Base-by-base conservation (phyloP, 2,888 invertebrate genomes). In the Cheilosia grossa region DNA sequence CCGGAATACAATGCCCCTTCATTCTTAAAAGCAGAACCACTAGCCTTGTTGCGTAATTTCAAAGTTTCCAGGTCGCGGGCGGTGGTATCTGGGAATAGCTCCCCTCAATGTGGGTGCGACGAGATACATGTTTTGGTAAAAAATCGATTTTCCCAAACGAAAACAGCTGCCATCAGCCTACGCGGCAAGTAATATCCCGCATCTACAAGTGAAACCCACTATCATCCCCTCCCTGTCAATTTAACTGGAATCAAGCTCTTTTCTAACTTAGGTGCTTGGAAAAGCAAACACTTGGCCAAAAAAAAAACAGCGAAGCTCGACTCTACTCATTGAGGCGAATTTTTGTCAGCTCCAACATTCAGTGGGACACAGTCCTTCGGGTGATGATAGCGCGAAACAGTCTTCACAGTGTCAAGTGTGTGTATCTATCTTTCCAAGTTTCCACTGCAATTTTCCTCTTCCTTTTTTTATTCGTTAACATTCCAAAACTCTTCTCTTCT, bases 361-460 rank as follows among this genome's bases (percentile, higher is more conserved):
- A 91, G 91, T 91, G 90, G 91, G 91, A 90, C 91, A 89, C 91
- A 91, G 91, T 91, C 91, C 90, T 91, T 91, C 91, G 91, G 90
- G 90, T 90, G 90, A 90, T 91, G 90, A 89, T 90, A 90, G 88
- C 90, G 91, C 89, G 89, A 89, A 87, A 87, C 37, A 85, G 51
- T 64, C 73, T 70, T 47, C 59, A 59, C 24, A 83, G 74, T 83
- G 69, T 51, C 59, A 80, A 85, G 75, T 80, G 85, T 75, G 75
- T 72, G 47, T 78, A 13, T 78, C 37, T 63, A 54, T 69, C 40
- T 66, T 78, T 79, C 72, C 78, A 67, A 30, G 24, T 72, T 70
- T 82, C 70, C 75, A 77, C 40, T 63, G 63, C 27, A 73, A 47
- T 72, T 73, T 47, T 49, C 44, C 51, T 21, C 37, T 51, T 64